Conservation (phyloP, 2,888 invertebrate genomes). For the Sminthurinus aureus region DNA sequence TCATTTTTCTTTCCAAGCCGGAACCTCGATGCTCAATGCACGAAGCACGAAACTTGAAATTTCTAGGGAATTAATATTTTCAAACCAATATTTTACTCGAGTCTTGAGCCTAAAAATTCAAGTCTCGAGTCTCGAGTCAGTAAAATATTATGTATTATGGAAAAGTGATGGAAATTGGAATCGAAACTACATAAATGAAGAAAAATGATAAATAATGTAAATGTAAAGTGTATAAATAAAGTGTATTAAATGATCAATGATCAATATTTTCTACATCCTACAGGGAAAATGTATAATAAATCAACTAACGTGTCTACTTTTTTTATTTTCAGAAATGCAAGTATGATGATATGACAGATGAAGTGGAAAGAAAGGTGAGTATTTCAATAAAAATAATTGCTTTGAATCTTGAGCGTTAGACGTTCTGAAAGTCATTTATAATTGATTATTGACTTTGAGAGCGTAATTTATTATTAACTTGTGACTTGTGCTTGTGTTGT, state of each 20-base stretch:
- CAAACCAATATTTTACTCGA: no score
- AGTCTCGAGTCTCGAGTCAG: no score
- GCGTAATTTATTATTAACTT: neutral
- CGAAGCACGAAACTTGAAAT: no score
- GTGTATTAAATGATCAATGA: neutral
- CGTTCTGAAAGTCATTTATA: neutral
- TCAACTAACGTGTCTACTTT: neutral
- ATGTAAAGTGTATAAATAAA: neutral
- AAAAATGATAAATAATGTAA: neutral
- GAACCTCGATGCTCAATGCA: no score
- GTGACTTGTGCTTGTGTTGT: neutral
- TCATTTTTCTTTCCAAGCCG: no score
- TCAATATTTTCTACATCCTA: neutral
- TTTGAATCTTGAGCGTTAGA: no score
- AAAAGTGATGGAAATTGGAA: neutral
- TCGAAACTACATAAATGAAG: neutral
- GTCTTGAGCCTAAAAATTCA: no score
- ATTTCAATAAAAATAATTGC: neutral
- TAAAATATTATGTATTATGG: no score
- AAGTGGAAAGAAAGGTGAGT: constrained; percentile 59
- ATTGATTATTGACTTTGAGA: neutral
- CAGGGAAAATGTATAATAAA: neutral
- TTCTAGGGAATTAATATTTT: no score
- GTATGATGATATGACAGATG: constrained; percentile 51
- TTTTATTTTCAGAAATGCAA: constrained; percentile 1